Percentiles rank a stretch among this genome's conserved stretches.
Conservation (phyloP, 2,797 vertebrate species). For the Chrosomus eos region DNA sequence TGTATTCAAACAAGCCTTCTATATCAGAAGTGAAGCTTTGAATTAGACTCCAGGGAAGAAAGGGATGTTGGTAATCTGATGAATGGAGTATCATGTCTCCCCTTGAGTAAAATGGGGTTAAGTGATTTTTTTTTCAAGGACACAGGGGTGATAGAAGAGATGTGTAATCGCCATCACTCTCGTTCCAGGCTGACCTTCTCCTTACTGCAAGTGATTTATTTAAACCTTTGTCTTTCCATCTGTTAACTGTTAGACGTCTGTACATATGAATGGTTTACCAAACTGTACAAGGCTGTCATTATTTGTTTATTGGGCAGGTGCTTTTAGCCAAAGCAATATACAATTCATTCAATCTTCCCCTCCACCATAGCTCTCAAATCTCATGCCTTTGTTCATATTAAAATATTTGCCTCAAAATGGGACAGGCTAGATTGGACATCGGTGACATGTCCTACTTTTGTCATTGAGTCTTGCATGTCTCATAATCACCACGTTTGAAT, state of each 20-base stretch:
- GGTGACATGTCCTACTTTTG: not conserved
- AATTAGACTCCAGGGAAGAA: not conserved
- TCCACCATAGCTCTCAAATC: not conserved
- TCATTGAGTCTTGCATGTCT: not conserved
- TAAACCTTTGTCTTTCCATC: slow-evolving; percentile 4
- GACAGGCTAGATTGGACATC: not conserved
- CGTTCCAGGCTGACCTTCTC: not conserved
- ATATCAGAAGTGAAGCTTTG: not conserved
- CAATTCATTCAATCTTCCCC: not conserved
- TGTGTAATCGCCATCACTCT: slow-evolving; percentile 13
- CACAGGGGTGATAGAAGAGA: not conserved
- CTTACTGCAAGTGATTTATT: not conserved
- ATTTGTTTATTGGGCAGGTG: too few species aligned
- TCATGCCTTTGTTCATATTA: not conserved
- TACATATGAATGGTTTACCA: not conserved
- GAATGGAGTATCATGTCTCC: slow-evolving; percentile 25
- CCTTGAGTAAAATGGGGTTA: not conserved
- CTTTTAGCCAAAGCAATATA: not conserved
- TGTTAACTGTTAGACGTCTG: not conserved
- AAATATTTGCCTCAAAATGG: not conserved
- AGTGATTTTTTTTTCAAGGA: not conserved
- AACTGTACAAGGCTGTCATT: not conserved
- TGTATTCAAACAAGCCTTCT: not conserved
- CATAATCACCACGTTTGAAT: not conserved
- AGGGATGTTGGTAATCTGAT: not conserved